phyloP scores from a whole-genome alignment of 2,888 invertebrate species.

The Neoitamus cyanurus region DNA sequence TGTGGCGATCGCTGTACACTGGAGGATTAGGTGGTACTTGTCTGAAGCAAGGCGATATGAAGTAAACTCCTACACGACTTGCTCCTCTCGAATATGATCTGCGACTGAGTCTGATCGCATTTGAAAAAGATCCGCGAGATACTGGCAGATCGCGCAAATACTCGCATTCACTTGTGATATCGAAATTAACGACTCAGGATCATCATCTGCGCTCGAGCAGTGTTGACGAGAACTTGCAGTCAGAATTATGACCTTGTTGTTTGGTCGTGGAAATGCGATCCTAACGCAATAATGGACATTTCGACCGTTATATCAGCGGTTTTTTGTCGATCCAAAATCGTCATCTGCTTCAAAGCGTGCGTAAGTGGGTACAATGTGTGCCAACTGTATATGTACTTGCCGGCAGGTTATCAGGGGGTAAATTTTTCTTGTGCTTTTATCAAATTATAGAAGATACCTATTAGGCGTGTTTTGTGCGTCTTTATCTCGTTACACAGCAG shows the following conservation, averaged over 20 bases:
- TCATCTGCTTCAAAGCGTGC: background rate
- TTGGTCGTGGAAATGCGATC: background rate
- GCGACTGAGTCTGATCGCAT: background rate
- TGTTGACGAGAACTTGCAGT: background rate
- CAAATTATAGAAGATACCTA: background rate
- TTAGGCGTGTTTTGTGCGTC: background rate
- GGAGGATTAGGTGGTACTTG: background rate
- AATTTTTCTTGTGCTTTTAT: background rate
- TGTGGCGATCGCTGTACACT: background rate
- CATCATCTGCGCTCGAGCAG: background rate
- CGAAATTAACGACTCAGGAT: background rate
- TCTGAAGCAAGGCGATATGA: background rate
- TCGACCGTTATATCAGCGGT: background rate
- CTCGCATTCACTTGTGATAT: background rate
- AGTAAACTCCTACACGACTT: background rate
- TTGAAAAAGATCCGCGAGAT: background rate
- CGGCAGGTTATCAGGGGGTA: background rate
- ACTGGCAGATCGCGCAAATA: background rate
- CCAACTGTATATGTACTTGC: background rate
- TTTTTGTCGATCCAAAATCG: background rate
- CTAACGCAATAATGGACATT: background rate
- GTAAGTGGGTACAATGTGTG: background rate
- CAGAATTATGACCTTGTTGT: background rate
- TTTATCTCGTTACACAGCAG: background rate
- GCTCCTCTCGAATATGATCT: background rate